Evolutionary conservation across 2,888 invertebrate species (phyloP), one percentile per base, ranked within the genome.

Genomic region (Clepsis dumicolana): DNA sequence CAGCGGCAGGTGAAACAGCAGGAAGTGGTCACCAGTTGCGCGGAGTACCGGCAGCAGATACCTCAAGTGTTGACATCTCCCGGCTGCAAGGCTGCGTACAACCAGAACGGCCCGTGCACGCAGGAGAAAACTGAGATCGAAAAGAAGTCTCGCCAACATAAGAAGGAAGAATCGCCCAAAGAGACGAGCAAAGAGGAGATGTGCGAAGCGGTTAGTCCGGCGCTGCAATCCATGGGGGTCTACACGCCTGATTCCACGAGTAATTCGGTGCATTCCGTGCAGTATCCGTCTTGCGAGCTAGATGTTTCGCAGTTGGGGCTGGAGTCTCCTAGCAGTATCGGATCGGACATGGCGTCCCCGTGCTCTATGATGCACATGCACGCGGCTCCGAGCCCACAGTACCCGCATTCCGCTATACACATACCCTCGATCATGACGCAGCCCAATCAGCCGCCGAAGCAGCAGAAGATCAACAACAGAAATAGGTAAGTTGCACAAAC

Each of bases 301-400:
- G 98, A 97, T 84, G 97, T 97, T 1, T 95, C 96, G 67, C 97
- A 97, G 81, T 87, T 98, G 68, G 97, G 97, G 0, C 90, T 98
- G 72, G 98, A 98, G 84, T 98, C 98, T 0, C 98, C 98, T 0
- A 96, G 97, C 0, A 97, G 97, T 48, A 97, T 98, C 74, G 96
- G 97, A 0, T 97, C 96, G 56, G 98, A 98, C 84, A 95, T 98
- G 88, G 96, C 96, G 8, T 96, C 96, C 0, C 97, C 97, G 69
- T 97, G 97, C 80, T 96, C 96, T n/a, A 95, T 97, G 94, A 86
- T 93, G 88, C 93, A 93, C 73, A 91, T 93, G 93, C 93, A 94
- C 76, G 87, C 92, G 0, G 87, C 88, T 14, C 90, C 91, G 29
- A 89, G 88, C 41, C 93, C 96, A 70, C 96, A 96, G 81, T 96